phyloP scores from a whole-genome alignment of 2,113 vertebrate species.

The Isichthys henryi region DNA sequence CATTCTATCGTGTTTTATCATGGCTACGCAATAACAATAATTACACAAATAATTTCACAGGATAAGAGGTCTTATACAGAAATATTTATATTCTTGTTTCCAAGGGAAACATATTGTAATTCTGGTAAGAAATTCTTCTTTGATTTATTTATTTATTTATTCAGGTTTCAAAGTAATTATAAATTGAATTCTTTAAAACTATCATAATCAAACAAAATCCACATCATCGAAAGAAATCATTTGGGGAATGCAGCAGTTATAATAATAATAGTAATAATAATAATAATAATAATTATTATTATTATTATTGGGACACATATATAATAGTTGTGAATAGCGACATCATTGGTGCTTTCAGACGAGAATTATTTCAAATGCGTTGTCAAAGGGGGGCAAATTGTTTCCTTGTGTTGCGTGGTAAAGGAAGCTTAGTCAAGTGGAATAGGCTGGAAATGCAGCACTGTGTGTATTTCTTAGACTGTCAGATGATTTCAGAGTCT shows the following conservation, averaged over 20 bases:
- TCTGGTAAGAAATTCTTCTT: background rate
- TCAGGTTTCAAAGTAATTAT: background rate
- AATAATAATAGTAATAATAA: background rate
- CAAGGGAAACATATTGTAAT: background rate
- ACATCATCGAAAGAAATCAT: background rate
- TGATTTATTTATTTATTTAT: background rate
- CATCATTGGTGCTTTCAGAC: background rate
- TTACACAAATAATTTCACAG: background rate
- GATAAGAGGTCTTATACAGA: background rate
- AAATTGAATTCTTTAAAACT: background rate
- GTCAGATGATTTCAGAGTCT: slow-evolving; percentile 48
- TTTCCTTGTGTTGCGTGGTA: background rate
- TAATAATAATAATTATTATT: background rate
- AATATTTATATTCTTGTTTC: background rate
- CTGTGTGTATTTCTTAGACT: slow-evolving; percentile 38
- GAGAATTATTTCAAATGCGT: background rate
- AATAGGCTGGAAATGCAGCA: background rate
- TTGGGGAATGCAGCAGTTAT: background rate
- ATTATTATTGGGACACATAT: background rate
- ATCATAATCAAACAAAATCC: background rate
- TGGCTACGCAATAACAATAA: background rate
- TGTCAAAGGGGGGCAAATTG: background rate
- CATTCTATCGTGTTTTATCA: background rate
- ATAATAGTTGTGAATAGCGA: background rate
- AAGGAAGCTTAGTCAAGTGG: background rate